Evolutionary conservation across 2,797 vertebrate genomes (phyloP), one percentile per base, ranked within the genome.

Genomic region (Gymnothorax reevesii): DNA sequence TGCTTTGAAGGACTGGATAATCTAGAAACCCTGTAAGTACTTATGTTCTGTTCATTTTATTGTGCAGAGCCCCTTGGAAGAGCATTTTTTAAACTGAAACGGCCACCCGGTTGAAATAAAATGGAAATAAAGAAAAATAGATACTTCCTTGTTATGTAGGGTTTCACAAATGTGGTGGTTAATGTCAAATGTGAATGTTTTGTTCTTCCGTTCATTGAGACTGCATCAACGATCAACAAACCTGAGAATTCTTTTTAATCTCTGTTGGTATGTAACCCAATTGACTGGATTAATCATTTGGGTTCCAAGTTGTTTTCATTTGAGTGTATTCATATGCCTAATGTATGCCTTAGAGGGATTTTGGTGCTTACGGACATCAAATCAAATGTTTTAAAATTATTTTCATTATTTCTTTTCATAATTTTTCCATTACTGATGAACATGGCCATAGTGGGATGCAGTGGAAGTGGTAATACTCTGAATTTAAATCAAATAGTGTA

Each of bases 21-120:
- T 92, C 95, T 99, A 89, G 98, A 99, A 94, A 99, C 98, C 1
- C 94, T 99, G 98, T 99, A 94, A 98, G 98, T 98, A 93, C 33
- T 42, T 42, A 42, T 2, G 33, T 42, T 42, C 33, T 42, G 33
- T 42, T 42, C 33, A 42, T 42, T 42, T 2, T 42, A 42, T 42
- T 42, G 33, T 42, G 33, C 33, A 42, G 33, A 2, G 2, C 33
- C 33, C 33, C 33, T 42, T 42, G 33, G 33, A 42, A 42, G 33
- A 42, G 33, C 33, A 42, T 42, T 42, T 42, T 42, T 42, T 42
- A 1, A 42, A 42, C 33, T 42, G 33, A 42, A 42, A 42, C 33
- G 33, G 33, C 33, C 33, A 42, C 33, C 33, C 33, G 33, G 33
- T 42, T 42, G 33, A 42, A 42, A 42, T 42, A 42, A 42, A 42